These are phyloP conservation scores for Stigmatopora argus DNA, from an alignment of 2,113 vertebrate species.

Conservation along the genomic window DNA sequence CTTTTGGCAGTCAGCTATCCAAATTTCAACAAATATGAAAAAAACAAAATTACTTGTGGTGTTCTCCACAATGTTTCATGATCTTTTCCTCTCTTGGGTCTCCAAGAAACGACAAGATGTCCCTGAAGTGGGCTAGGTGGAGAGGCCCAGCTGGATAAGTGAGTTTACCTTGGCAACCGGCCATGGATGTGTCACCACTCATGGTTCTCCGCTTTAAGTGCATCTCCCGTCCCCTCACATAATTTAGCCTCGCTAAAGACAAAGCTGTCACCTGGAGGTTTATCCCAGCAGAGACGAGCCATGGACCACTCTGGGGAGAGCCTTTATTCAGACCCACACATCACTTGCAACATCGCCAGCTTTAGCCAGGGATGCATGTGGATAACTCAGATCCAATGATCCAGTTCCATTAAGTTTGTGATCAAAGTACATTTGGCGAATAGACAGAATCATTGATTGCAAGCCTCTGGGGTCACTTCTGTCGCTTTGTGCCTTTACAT, in stretches of 20 bases:
- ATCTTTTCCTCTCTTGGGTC: constrained; percentile 19
- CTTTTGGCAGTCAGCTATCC: not conserved
- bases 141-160: constrained; percentile 46
- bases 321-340: not conserved
- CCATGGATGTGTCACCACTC: constrained; percentile 60
- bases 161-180: constrained; percentile 60
- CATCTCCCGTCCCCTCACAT: constrained; percentile 43
- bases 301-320: no score
- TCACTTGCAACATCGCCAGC: not conserved
- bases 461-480: constrained; percentile 49
- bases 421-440: constrained; percentile 56
- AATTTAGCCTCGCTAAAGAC: constrained; percentile 44
- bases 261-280: constrained; percentile 45
- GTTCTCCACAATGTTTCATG: not conserved
- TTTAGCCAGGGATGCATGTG: not conserved
- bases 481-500: constrained; percentile 38
- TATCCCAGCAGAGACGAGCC: constrained; percentile 8
- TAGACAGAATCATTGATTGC: constrained; percentile 61
- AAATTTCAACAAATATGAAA: not conserved
- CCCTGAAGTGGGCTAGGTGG: not conserved
- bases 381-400: constrained; percentile 20
- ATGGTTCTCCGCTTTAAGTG: constrained; percentile 53
- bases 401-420: constrained; percentile 34
- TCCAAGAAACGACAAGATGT: constrained; percentile 27
- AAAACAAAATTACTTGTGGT: not conserved